Conservation (phyloP, 2,797 vertebrate genomes). For the Argyrosomus regius region DNA sequence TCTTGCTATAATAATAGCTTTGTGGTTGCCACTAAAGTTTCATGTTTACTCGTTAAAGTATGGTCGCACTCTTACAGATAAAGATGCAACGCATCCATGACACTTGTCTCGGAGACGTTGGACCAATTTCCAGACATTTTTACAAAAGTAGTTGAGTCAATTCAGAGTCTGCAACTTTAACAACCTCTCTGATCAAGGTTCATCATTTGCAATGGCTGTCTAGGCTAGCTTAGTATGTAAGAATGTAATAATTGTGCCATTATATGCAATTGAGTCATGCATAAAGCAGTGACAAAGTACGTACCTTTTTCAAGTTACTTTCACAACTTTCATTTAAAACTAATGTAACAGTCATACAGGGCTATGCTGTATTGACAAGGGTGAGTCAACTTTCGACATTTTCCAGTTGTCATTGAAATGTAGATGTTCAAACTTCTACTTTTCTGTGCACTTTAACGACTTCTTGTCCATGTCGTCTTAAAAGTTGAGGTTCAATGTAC, state of each 20-base stretch:
- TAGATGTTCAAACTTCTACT: too few relatives aligned
- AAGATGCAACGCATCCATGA: background rate
- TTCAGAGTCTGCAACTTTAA: background rate
- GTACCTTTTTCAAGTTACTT: too few relatives aligned
- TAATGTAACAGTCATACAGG: background rate
- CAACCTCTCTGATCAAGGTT: background rate
- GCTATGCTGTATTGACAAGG: too few relatives aligned
- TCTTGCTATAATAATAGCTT: background rate
- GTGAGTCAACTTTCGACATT: too few relatives aligned
- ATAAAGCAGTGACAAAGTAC: too few relatives aligned
- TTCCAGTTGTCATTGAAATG: too few relatives aligned
- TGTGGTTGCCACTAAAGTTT: slow-evolving; percentile 17
- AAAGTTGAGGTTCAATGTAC: background rate
- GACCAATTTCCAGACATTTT: background rate
- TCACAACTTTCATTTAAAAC: background rate
- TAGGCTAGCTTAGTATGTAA: background rate
- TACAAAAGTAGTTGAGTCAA: background rate
- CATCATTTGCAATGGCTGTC: background rate
- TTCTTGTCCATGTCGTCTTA: background rate
- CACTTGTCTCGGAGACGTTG: background rate
- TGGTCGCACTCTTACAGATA: background rate
- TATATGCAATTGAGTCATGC: background rate
- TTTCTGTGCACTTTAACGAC: background rate
- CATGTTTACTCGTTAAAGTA: background rate
- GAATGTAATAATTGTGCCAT: background rate